Evolutionary conservation across 2,888 invertebrate genomes (phyloP).

Genomic region (Lymantria monacha): DNA sequence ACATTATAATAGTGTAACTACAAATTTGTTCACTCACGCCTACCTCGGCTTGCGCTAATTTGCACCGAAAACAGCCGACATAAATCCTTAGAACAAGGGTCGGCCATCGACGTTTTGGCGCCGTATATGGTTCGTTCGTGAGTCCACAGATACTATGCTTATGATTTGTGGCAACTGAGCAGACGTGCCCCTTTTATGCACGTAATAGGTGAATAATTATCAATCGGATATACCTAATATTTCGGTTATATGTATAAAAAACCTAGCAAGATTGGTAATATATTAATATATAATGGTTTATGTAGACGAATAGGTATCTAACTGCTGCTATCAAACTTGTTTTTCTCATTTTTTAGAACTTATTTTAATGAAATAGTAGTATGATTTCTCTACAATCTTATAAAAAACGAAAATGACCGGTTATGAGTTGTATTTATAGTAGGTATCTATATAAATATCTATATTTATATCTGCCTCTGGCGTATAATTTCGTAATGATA

Average conservation of each 20-base stretch:
- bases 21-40: slow-evolving; percentile 72
- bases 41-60: slow-evolving; percentile 70
- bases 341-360: too few relatives aligned
- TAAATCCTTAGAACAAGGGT: slow-evolving; percentile 70
- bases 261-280: too few relatives aligned
- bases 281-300: too few relatives aligned
- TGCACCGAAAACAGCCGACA: slow-evolving; percentile 70
- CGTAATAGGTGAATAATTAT: slow-evolving; percentile 34
- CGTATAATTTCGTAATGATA: too few relatives aligned
- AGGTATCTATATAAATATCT: too few relatives aligned
- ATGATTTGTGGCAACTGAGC: slow-evolving; percentile 65
- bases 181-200: slow-evolving; percentile 28
- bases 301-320: too few relatives aligned
- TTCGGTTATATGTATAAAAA: not conserved
- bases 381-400: too few relatives aligned
- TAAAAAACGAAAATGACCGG: too few relatives aligned
- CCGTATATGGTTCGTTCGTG: slow-evolving; percentile 75
- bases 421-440: too few relatives aligned
- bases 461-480: too few relatives aligned
- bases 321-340: too few relatives aligned
- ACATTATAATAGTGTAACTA: slow-evolving; percentile 41
- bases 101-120: slow-evolving; percentile 56
- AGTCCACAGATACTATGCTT: slow-evolving; percentile 58
- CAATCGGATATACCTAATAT: slow-evolving; percentile 1
- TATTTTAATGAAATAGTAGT: too few relatives aligned